Base-by-base conservation (phyloP, 2,797 vertebrate genomes). In the Oceanodroma leucorhoa region DNA sequence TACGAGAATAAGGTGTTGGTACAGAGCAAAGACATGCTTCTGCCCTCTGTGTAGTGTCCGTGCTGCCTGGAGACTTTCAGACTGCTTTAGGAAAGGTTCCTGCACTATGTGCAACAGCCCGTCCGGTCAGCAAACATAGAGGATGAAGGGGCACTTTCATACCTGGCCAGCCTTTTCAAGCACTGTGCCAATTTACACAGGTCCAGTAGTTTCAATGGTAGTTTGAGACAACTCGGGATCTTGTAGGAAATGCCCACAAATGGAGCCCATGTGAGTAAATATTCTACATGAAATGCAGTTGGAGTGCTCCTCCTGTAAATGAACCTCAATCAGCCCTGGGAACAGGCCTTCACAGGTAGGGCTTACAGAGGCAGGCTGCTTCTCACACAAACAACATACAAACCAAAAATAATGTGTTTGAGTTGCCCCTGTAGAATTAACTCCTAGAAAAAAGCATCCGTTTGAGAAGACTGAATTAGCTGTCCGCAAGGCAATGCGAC, bases 101-200 rank as follows among this genome's bases (percentile, higher is more conserved):
- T 62, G 46, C 4, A 1, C 30, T 57, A 12, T n/a, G 46, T 51
- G 38, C 46, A 85, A 8, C 40, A 86, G 34, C 43, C 41, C 2
- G 0, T 70, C 38, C 0, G 0, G 32, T 51, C 54, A 73, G 66
- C 64, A 48, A 57, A 62, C 17, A 14, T 0, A 40, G 69, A 58
- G 26, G 14, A 29, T 55, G 36, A 83, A 83, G 72, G 36, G 32
- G 43, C 36, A 40, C 43, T 84, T 83, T 53, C 40, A 51, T 69
- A 75, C 46, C 30, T 91, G 69, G 12, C 81, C 53, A 70, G 18
- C 48, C 71, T 70, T 85, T 23, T 34, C 46, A 62, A 65, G 16
- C 6, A 3, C 24, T 4, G 1, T 95, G 69, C 72, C 51, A 88
- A 3, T 66, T 80, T 60, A 41, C 48, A 16, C 24, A 76, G 45